phyloP scores from a whole-genome alignment of 2,888 invertebrate genomes.

The Ochropacha duplaris region DNA sequence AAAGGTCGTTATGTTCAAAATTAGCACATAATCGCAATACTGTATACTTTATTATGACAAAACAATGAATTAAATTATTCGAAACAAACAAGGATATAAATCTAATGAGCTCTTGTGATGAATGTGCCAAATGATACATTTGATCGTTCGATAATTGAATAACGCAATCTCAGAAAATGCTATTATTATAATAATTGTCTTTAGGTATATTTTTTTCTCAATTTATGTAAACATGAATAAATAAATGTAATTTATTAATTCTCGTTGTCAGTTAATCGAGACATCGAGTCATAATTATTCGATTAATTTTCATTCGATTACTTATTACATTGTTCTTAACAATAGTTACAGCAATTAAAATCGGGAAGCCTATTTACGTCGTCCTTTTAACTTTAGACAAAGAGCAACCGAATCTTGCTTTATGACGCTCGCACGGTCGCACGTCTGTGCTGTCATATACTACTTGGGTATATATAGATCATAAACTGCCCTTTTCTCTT shows the following conservation, averaged over 20 bases:
- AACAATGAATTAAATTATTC: conserved; percentile 3
- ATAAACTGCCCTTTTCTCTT: conserved; percentile 32
- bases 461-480: conserved; percentile 8
- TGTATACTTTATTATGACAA: neutral
- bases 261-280: neutral
- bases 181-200: too few relatives aligned
- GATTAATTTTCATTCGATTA: neutral
- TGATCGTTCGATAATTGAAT: neutral
- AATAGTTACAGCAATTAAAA: conserved; percentile 21
- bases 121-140: neutral
- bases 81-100: conserved; percentile 1
- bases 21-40: neutral
- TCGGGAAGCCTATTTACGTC: conserved; percentile 37
- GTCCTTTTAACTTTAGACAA: conserved; percentile 37
- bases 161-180: neutral
- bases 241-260: neutral
- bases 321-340: neutral
- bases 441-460: conserved; percentile 12
- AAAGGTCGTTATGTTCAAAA: neutral
- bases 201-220: too few relatives aligned
- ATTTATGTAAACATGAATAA: neutral
- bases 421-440: conserved; percentile 29
- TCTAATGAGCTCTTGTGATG: neutral
- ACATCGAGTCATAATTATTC: neutral
- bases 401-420: conserved; percentile 40